phyloP scores from a whole-genome alignment of 1,140 invertebrate genomes.

The Hyles vespertilio region DNA sequence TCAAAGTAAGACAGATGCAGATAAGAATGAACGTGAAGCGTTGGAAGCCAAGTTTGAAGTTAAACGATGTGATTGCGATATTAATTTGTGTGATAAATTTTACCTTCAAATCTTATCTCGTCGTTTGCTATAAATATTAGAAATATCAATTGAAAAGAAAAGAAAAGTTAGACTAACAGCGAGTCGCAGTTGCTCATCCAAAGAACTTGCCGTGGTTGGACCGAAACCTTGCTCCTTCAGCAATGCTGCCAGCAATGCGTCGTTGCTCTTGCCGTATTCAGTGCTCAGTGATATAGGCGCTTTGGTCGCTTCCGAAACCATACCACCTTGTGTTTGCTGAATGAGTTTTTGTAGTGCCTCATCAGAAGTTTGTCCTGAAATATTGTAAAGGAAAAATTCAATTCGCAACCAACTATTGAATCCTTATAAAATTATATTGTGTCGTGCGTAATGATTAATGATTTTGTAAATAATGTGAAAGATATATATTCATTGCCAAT shows the following conservation, averaged over 20 bases:
- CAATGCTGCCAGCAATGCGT: constrained; percentile 80
- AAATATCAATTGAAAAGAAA: constrained; percentile 19
- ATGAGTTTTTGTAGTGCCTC: constrained; percentile 64
- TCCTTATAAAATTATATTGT: no score
- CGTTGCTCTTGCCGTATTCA: constrained; percentile 78
- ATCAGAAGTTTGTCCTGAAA: constrained; percentile 60
- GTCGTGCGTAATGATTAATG: no score
- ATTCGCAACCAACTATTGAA: no score
- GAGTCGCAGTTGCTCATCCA: constrained; percentile 77
- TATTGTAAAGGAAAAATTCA: not conserved
- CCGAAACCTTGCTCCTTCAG: constrained; percentile 82
- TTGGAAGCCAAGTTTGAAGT: constrained; percentile 1
- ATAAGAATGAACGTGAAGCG: constrained; percentile 6
- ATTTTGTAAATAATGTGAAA: no score
- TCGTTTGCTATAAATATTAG: constrained; percentile 5
- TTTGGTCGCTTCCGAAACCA: constrained; percentile 64
- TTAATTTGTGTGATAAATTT: constrained; percentile 1
- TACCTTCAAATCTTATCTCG: constrained; percentile 1
- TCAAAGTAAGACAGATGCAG: constrained; percentile 7
- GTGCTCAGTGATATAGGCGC: constrained; percentile 66
- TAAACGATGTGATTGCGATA: not conserved
- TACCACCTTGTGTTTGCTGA: constrained; percentile 57
- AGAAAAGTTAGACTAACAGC: constrained; percentile 74
- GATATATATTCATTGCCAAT: no score
- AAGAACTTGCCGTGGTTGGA: constrained; percentile 78